These are phyloP conservation scores for Argyresthia albistria DNA, from an alignment of 2,888 invertebrate species.

Conservation along the genomic window DNA sequence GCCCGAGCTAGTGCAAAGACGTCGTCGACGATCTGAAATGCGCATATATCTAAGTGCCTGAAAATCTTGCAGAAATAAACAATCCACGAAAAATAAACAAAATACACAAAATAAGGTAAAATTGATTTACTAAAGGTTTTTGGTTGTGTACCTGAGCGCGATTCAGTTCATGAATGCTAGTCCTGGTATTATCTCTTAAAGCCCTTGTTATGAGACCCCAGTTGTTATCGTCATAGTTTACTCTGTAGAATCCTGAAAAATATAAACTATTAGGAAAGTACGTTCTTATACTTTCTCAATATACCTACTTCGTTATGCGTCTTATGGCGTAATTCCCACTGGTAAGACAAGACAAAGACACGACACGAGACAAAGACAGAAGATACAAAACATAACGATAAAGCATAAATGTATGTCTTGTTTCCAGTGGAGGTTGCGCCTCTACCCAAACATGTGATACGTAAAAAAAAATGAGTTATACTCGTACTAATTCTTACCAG, in stretches of 20 bases:
- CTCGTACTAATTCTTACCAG: slow-evolving; percentile 42
- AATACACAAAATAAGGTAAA: too few species aligned
- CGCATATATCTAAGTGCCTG: too few species aligned
- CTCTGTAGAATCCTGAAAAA: slow-evolving; percentile 71
- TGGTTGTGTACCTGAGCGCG: slow-evolving; percentile 72
- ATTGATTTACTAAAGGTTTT: too few species aligned
- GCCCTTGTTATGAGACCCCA: slow-evolving; percentile 70
- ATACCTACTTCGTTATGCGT: too few species aligned
- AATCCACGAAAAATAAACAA: too few species aligned
- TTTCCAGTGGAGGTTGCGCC: neutral
- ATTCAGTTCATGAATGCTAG: slow-evolving; percentile 72
- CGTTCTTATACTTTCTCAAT: too few species aligned
- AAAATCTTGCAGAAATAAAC: neutral
- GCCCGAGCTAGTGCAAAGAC: slow-evolving; percentile 72
- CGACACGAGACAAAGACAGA: too few species aligned
- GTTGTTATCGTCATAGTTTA: slow-evolving; percentile 71
- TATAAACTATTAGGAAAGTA: too few species aligned
- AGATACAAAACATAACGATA: too few species aligned
- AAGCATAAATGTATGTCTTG: too few species aligned
- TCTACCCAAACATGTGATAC: neutral
- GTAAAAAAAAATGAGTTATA: neutral
- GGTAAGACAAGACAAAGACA: too few species aligned
- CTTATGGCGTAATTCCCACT: too few species aligned
- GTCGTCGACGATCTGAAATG: slow-evolving; percentile 74
- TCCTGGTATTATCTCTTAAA: slow-evolving; percentile 44